Base-by-base conservation (phyloP, 2,797 vertebrate species). In the Pempheris klunzingeri region DNA sequence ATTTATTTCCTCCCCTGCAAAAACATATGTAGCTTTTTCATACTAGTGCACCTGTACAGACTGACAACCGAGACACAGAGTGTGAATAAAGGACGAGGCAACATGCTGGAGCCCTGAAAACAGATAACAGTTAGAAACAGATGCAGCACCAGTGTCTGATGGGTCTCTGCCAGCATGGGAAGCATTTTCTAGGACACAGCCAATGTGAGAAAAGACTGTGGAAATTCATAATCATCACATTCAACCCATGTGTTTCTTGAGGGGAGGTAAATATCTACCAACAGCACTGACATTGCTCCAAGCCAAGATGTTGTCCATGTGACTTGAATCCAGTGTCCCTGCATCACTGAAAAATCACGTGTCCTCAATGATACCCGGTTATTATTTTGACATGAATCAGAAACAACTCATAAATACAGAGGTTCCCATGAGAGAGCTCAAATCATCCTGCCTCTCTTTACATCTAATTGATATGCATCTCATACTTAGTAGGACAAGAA, bases 401-500 rank as follows among this genome's bases (percentile, higher is more conserved):
- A 44, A 78, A 54, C 32, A 69, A 44, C 41, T 47, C 18, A 43
- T 72, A 52, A 59, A 50, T 58, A 59, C 12, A 5, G 38, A 54
- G 52, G 34, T 34, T 61, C 53, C 63, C 53, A 34, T 11, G 20
- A 32, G 54, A 53, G n/a, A 69, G 38, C 24, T 39, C 13, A 76
- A 26, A 72, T 43, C 9, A 12, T 22, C 47, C 20, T 36, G 47
- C 8, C 18, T 60, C 34, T 36, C 53, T 70, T 71, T 61, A 38
- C 13, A 62, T 49, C 81, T 79, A 50, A 76, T 75, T 72, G 71
- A 73, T 26, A 70, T 73, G 67, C 71, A 62, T 58, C 41, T 69
- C 43, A 2, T 34, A 60, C n/a, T n/a, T n/a, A n/a, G n/a, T n/a
- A n/a, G n/a, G n/a, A n/a, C 15, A 7, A n/a, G 22, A 22, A 52